A percentile compares a stretch with the other conserved stretches of the same genome.
Evolutionary conservation across 2,797 vertebrate genomes (phyloP).

Genomic region (Schizopygopsis malacanthus): DNA sequence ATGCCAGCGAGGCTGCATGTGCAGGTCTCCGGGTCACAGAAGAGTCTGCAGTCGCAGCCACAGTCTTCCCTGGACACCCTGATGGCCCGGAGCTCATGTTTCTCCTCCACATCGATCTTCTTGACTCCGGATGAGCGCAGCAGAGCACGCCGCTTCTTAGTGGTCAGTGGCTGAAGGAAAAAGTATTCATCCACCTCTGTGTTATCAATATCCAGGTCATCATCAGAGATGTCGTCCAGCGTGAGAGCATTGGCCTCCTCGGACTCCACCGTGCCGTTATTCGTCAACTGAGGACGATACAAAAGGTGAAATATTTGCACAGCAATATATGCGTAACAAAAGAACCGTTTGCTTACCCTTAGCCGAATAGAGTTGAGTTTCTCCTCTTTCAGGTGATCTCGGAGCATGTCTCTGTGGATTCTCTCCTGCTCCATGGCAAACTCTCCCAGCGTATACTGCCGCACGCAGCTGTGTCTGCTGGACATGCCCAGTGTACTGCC

Average conservation of each 20-base stretch:
- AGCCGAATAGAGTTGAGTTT: slow-evolving; percentile 95
- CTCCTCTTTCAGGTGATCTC: slow-evolving; percentile 96
- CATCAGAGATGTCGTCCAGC: slow-evolving; percentile 96
- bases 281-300: slow-evolving; percentile 85
- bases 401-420: slow-evolving; percentile 93
- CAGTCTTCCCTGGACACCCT: slow-evolving; percentile 96
- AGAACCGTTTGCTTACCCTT: slow-evolving; percentile 78
- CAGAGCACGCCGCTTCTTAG: slow-evolving; percentile 93
- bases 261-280: slow-evolving; percentile 94
- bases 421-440: slow-evolving; percentile 95
- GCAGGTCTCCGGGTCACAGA: slow-evolving; percentile 97
- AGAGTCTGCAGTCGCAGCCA: slow-evolving; percentile 95
- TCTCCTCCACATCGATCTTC: slow-evolving; percentile 98
- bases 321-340: not conserved
- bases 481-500: slow-evolving; percentile 99
- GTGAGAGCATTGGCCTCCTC: slow-evolving; percentile 93
- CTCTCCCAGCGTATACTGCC: slow-evolving; percentile 95
- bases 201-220: slow-evolving; percentile 98
- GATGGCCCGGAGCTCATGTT: slow-evolving; percentile 94
- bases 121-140: slow-evolving; percentile 94
- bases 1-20: slow-evolving; percentile 98
- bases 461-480: slow-evolving; percentile 91
- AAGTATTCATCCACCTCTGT: slow-evolving; percentile 99
- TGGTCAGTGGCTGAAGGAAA: slow-evolving; percentile 96
- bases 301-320: not conserved